Base-by-base conservation (phyloP, 1,140 invertebrate genomes). In the Sminthurinus signatus region DNA sequence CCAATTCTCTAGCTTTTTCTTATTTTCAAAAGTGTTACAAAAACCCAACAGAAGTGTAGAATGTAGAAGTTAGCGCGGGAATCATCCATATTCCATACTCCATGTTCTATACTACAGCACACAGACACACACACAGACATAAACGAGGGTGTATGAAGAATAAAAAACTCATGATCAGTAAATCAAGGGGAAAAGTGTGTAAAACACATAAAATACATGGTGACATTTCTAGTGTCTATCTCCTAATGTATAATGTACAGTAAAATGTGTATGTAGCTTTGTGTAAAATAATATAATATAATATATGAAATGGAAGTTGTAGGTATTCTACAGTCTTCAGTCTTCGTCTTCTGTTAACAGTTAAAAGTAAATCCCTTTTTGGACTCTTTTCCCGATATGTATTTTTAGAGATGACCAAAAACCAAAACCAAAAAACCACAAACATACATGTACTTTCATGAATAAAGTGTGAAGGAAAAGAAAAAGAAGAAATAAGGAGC, bases 111-210 rank as follows among this genome's bases (percentile, higher is more conserved):
- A 8, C 17, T 10, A 39, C 17, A 39, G 36, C 8, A 39, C 8
- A 39, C 8, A 39, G 36, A 8, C 8, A 17, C 17, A 39, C 8
- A 17, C 17, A 39, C 36, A 39, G 8, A 39, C 17, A 10, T 39
- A 10, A 17, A 10, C 36, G 8, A 17, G 8, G 36, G 8, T 8
- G 36, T 39, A 39, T n/a, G 36, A 8, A 39, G 48, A 61, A 61
- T 52, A 61, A 65, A 65, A 61, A 54, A 39, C 64, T 65, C 64
- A 61, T 65, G 57, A 60, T 65, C 64, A 27, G 64, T 65, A 65
- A 65, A 65, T 65, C 64, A 65, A 60, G 64, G 54, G 55, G 42
- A 44, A 32, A 61, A 50, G 44, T 60, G 36, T 50, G 44, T 21
- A 60, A 32, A 32, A 50, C 43, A 60, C 31, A 60, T 48, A 50